phyloP scores from a whole-genome alignment of 2,888 invertebrate genomes.

The Chaetoderma sp. region DNA sequence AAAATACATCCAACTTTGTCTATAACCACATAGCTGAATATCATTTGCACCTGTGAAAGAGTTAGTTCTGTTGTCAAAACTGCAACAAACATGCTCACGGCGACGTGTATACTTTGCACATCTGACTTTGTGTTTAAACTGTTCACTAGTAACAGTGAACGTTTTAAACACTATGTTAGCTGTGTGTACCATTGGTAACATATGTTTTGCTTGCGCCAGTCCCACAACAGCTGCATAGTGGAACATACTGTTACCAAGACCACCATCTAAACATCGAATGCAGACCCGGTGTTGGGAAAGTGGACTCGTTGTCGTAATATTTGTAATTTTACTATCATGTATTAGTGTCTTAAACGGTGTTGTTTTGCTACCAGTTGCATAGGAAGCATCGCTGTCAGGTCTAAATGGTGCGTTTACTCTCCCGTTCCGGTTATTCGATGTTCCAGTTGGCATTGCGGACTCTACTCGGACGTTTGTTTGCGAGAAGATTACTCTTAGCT shows the following conservation, averaged over 20 bases:
- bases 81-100: too few relatives aligned
- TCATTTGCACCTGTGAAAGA: not conserved
- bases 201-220: not conserved
- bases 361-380: too few relatives aligned
- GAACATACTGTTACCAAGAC: constrained; percentile 3
- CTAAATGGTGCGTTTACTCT: too few relatives aligned
- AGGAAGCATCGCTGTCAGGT: too few relatives aligned
- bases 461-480: too few relatives aligned
- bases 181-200: not conserved
- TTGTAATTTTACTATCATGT: too few relatives aligned
- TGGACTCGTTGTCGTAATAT: constrained; percentile 4
- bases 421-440: too few relatives aligned
- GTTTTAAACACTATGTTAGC: not conserved
- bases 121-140: too few relatives aligned
- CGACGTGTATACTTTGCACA: not conserved
- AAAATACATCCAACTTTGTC: constrained; percentile 52
- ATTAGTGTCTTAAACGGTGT: too few relatives aligned
- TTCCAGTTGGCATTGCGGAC: too few relatives aligned
- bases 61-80: not conserved
- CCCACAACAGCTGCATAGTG: constrained; percentile 6
- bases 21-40: constrained; percentile 24
- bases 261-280: too few relatives aligned
- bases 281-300: constrained; percentile 6
- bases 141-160: not conserved
- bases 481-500: too few relatives aligned